Evolutionary conservation across 2,888 invertebrate species (phyloP).

Genomic region (Volucella zonaria): DNA sequence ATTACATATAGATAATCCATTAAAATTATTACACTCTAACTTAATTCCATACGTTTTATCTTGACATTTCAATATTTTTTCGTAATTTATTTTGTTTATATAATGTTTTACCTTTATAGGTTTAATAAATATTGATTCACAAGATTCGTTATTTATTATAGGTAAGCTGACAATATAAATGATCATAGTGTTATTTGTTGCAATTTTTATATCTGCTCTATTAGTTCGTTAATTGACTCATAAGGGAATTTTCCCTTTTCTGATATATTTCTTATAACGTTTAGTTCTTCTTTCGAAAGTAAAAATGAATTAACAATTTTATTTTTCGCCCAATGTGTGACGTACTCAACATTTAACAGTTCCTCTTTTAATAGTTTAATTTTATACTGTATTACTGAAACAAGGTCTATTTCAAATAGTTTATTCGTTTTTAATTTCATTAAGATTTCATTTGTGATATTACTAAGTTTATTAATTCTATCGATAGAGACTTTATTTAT

Average conservation of each 20-base stretch:
- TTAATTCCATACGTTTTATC: neutral
- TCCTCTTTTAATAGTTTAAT: conserved; percentile 20
- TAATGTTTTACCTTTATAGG: neutral
- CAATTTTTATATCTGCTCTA: conserved; percentile 26
- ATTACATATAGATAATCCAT: neutral
- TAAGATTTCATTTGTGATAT: too few species aligned
- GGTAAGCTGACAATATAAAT: too few species aligned
- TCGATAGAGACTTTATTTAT: too few species aligned
- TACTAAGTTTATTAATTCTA: too few species aligned
- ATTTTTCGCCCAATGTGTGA: conserved; percentile 15
- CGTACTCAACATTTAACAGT: conserved; percentile 12
- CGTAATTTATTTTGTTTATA: neutral
- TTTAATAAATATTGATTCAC: too few species aligned
- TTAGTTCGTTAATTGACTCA: conserved; percentile 9
- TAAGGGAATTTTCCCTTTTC: conserved; percentile 10
- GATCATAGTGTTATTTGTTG: too few species aligned
- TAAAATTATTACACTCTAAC: neutral
- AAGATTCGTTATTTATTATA: too few species aligned
- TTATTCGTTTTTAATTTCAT: too few species aligned
- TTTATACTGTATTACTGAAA: conserved; percentile 1
- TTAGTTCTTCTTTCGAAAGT: neutral
- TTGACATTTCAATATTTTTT: conserved; percentile 3
- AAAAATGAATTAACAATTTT: conserved; percentile 9
- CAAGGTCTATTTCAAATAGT: too few species aligned
- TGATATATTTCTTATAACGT: neutral